Base-by-base conservation (phyloP, 2,888 invertebrate genomes). In the Chalcis sispes region DNA sequence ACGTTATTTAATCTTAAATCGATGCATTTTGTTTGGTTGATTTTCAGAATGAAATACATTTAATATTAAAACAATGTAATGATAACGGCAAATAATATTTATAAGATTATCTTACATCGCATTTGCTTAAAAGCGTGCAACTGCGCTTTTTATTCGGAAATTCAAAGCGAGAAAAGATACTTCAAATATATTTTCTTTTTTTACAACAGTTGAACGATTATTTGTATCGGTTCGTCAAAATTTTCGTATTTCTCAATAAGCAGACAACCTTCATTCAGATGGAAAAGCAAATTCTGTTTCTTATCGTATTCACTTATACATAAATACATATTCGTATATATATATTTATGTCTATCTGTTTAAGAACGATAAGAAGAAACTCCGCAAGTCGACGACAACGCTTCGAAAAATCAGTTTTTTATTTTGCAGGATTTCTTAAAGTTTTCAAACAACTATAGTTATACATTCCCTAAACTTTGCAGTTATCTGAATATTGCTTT, bases 331-430 rank as follows among this genome's bases (percentile, higher is more conserved):
- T 25, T 7, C n/a, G 42, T 40, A 2, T 13, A 20, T 15, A 10
- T 36, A 36, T 36, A 50, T 46, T 3, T 46, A 1, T 36, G 27
- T 42, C 23, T 20, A 23, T 50, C 2, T 50, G 48, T 50, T 7
- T 3, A 15, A 46, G n/a, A 23, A 27, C 56, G 72, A 72, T 72
- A 72, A 72, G 58, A n/a, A 71, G 54, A 65, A 65, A 72, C 18
- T 72, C 65, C 36, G 27, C 58, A 27, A 18, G 56, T 65, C 58
- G 20, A 13, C 46, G 40, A 32, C 50, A 27, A 58, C 48, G 48
- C 36, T 25, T 18, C 8, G 58, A 65, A 58, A 72, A 58, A 50
- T 50, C 23, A 58, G 48, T 15, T 32, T n/a, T n/a, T 46, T 56
- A 56, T 25, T 72, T 65, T 58, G 13, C 48, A 20, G 18, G 20